Evolutionary conservation across 2,113 vertebrate species (phyloP).

Genomic region (Danionella cerebrum): DNA sequence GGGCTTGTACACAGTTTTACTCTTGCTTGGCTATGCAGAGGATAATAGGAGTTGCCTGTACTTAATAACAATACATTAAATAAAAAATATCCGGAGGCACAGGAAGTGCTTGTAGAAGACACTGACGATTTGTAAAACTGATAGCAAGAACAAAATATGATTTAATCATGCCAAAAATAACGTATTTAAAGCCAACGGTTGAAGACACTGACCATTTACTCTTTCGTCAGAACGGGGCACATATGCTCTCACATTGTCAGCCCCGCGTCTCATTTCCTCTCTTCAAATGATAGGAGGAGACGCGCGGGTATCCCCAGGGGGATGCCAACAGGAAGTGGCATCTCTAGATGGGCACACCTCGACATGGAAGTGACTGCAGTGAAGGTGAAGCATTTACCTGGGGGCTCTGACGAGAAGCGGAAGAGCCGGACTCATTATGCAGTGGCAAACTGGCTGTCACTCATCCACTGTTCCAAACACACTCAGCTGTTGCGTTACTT

Average conservation of each 20-base stretch:
- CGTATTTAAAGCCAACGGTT: not conserved
- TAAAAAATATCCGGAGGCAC: not conserved
- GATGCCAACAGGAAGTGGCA: conserved; percentile 28
- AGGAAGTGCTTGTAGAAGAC: not conserved
- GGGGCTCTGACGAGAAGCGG: conserved; percentile 42
- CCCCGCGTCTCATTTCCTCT: conserved; percentile 18
- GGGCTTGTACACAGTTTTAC: too few species aligned
- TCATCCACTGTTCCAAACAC: conserved; percentile 46
- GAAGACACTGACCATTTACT: conserved; percentile 6
- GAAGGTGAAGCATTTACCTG: conserved; percentile 40
- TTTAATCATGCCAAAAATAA: conserved; percentile 21
- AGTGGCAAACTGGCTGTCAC: conserved; percentile 61
- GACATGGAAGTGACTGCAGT: not conserved
- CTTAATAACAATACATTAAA: not conserved
- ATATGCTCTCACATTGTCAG: conserved; percentile 20
- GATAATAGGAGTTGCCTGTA: too few species aligned
- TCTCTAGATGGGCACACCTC: conserved; percentile 23
- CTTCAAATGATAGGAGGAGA: conserved; percentile 11
- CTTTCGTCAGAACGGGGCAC: conserved; percentile 27
- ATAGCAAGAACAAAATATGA: conserved; percentile 8
- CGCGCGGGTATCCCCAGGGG: conserved; percentile 9
- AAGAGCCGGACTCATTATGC: conserved; percentile 55
- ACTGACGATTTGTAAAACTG: conserved; percentile 4
- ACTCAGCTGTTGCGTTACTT: conserved; percentile 59
- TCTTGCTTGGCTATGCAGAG: too few species aligned